Base-by-base conservation (phyloP, 2,888 invertebrate genomes). In the Deroplatys truncata region DNA sequence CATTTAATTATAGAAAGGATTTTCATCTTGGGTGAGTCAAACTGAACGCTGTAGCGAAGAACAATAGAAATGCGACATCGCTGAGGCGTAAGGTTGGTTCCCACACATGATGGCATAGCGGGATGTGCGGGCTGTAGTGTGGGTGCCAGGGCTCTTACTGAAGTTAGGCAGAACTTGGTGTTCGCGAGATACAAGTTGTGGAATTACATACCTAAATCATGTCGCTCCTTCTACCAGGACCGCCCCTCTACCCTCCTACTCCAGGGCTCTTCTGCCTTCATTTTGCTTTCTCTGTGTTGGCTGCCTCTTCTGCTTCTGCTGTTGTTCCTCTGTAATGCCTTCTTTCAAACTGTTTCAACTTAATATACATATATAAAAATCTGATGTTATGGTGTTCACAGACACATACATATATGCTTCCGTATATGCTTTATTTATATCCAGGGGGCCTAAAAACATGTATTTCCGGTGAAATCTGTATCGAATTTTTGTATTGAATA, bases 161-260 rank as follows among this genome's bases (percentile, higher is more conserved):
- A 85, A 85, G 85, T 85, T 85, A 31, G 43, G 85, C 35, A n/a
- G 43, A 85, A 85, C 85, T 85, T 85, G 85, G n/a, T 72, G 56
- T 25, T 72, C 56, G 56, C 56, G 56, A 85, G 85, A 85, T 56
- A 85, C 49, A 85, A 85, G 49, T 85, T 85, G 85, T 85, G 85
- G 85, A 85, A 85, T 85, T 85, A 85, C 85, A 28, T 49, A 85
- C 85, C 85, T 85, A 85, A 85, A 85, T 85, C 85, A 85, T 85
- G 49, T 28, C 28, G 49, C 49, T 5, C 84, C 29, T 28, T 28
- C 84, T 13, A 35, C 84, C 29, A 29, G 29, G 28, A 25, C 84
- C 84, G 84, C 84, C 29, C 13, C 25, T 20, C 20, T 84, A 25
- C 84, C 84, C 20, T 9, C 84, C 25, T 20, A 7, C 84, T 29